Percentiles rank a stretch among this genome's conserved stretches.
These are phyloP conservation scores for Slavum lentiscoides DNA, from an alignment of 2,888 invertebrate genomes.

Conservation along the genomic window DNA sequence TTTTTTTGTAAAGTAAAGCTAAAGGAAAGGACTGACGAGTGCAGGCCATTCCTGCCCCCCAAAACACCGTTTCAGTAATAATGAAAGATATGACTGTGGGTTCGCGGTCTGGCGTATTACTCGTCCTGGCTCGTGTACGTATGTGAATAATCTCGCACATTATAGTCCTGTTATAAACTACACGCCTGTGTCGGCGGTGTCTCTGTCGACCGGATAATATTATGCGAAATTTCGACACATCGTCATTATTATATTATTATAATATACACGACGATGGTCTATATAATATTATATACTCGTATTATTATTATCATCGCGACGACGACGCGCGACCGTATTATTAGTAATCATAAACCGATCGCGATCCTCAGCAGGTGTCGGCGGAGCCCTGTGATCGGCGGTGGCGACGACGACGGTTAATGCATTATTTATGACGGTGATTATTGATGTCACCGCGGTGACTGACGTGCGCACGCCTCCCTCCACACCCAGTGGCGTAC, in stretches of 20 bases:
- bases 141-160: too few species aligned
- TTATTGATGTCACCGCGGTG: slow-evolving; percentile 19
- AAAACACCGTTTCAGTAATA: too few species aligned
- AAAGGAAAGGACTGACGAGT: too few species aligned
- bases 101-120: too few species aligned
- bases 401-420: neutral
- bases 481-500: too few species aligned
- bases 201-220: neutral
- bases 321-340: neutral
- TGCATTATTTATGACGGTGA: slow-evolving; percentile 34
- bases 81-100: too few species aligned
- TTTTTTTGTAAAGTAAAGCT: too few species aligned
- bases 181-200: neutral
- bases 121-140: too few species aligned
- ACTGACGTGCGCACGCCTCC: neutral
- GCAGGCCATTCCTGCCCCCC: too few species aligned
- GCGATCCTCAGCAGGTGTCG: neutral
- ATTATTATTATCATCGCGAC: too few species aligned
- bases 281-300: too few species aligned
- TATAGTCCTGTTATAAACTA: neutral
- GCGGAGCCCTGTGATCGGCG: slow-evolving; percentile 1
- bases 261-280: too few species aligned
- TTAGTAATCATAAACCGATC: neutral
- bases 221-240: neutral
- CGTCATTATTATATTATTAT: neutral